Evolutionary conservation across 2,113 vertebrate species (phyloP), one percentile per base, ranked within the genome.

Genomic region (Anguilla rostrata): DNA sequence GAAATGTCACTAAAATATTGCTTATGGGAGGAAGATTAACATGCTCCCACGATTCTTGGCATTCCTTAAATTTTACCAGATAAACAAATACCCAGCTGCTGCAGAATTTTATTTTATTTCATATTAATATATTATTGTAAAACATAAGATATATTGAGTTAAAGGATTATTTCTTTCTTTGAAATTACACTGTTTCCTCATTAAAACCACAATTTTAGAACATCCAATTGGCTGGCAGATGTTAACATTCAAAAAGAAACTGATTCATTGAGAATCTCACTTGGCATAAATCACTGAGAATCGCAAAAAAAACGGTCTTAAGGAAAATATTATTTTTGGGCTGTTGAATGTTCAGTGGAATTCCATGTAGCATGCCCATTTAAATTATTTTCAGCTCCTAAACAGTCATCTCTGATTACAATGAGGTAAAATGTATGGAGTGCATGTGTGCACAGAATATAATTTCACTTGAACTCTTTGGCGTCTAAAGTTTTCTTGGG

Each of bases 261-360:
- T 79, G 91, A 94, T 92, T 94, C 91, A 87, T 92, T 90, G 86
- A 91, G 90, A 92, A 93, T 91, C 90, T 86, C 87, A 92, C 49
- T 87, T 88, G 89, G 93, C 92, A 91, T 91, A 91, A 92, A 92
- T 93, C 92, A 91, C 88, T 89, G 82, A 57, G 85, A 90, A 90
- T 83, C 88, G 89, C 90, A 82, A 90, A 91, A 91, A 93, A 93
- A 94, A 92, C 88, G 92, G 94, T n/a, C n/a, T n/a, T 29, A 75
- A 75, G 71, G 29, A 34, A 75, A 75, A 75, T 75, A 95, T 95
- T 95, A 94, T 94, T 95, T 34, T 93, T 94, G 94, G 95, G 94
- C 94, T 57, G 85, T 88, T 87, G 89, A 90, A 94, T 84, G 90
- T 93, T 89, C 87, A 87, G 91, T 91, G 93, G 94, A 95, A 95